A percentile compares a stretch with the other conserved stretches of the same genome.
Conservation (phyloP, 2,113 vertebrate genomes). For the Rhineura floridana region DNA sequence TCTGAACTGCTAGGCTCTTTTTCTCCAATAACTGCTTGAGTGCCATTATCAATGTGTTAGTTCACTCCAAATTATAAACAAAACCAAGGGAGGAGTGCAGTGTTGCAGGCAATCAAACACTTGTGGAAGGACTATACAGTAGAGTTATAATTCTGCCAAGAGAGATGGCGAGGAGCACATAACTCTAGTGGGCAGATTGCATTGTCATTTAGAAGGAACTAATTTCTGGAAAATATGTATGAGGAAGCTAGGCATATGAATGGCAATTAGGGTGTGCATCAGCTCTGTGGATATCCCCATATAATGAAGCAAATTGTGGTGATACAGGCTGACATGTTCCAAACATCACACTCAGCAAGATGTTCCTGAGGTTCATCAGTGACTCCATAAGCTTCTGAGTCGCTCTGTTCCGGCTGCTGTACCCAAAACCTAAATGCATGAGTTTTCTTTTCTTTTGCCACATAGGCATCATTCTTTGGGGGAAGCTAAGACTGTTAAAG, state of each 20-base stretch:
- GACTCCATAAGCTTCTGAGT: no score
- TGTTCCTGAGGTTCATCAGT: no score
- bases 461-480: no score
- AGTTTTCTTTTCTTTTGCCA: no score
- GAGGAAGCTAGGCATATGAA: neutral
- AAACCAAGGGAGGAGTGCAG: neutral
- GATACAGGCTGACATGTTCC: no score
- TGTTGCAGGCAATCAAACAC: neutral
- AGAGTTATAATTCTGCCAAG: neutral
- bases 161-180: neutral
- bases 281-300: no score
- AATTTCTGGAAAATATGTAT: neutral
- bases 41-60: neutral
- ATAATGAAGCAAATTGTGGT: no score
- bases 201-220: neutral
- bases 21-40: constrained; percentile 6
- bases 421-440: no score
- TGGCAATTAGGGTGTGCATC: no score
- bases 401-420: no score
- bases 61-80: neutral
- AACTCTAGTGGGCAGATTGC: neutral
- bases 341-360: no score
- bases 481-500: no score
- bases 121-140: neutral
- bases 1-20: constrained; percentile 17